Evolutionary conservation across 2,113 vertebrate genomes (phyloP).

Genomic region (Blennius ocellaris): DNA sequence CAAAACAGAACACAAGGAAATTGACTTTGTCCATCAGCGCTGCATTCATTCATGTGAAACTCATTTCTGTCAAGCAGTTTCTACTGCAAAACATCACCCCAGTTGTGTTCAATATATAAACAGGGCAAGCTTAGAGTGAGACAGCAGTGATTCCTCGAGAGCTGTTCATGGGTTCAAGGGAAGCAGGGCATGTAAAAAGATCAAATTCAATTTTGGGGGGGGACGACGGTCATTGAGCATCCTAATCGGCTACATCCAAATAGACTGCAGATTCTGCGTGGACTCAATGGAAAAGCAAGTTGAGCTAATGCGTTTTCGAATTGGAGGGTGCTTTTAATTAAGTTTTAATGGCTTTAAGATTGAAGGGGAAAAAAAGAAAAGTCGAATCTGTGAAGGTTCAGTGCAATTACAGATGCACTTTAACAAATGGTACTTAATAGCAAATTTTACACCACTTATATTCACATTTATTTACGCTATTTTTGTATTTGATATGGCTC

Average conservation of each 20-base stretch:
- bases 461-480: not conserved
- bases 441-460: not conserved
- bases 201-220: not conserved
- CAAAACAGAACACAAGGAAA: not conserved
- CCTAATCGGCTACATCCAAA: not conserved
- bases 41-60: not conserved
- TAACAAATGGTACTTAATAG: not conserved
- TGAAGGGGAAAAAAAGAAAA: not conserved
- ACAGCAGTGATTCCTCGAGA: not conserved
- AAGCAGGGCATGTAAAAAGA: not conserved
- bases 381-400: not conserved
- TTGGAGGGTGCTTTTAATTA: not conserved
- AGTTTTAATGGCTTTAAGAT: not conserved
- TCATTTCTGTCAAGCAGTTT: conserved; percentile 7
- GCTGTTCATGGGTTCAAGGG: conserved; percentile 6
- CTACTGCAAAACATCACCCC: not conserved
- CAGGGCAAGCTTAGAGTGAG: conserved; percentile 6
- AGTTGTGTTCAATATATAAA: conserved; percentile 19
- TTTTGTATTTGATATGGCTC: not conserved
- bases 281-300: no score
- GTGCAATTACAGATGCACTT: not conserved
- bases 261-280: not conserved
- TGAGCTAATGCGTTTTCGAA: no score
- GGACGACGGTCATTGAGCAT: not conserved
- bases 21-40: not conserved